Conservation (phyloP, 2,113 vertebrate species). For the Acanthochromis polyacanthus region DNA sequence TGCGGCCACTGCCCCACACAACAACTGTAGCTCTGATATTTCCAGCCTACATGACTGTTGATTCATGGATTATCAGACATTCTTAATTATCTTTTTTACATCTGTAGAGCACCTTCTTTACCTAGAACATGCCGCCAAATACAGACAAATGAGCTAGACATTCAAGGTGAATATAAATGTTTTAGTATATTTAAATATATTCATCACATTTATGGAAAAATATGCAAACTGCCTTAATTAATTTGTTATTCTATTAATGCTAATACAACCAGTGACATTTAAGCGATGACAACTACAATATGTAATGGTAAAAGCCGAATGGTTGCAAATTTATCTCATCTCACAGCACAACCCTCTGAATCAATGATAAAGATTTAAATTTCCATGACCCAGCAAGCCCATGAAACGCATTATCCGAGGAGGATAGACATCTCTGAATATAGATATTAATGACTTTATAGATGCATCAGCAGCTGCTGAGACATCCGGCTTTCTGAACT, state of each 20-base stretch:
- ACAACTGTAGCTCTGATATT: slow-evolving; percentile 28
- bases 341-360: neutral
- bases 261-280: neutral
- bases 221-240: neutral
- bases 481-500: slow-evolving; percentile 19
- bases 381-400: neutral
- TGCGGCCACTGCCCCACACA: slow-evolving; percentile 39
- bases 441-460: slow-evolving; percentile 24
- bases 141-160: neutral
- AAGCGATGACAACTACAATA: neutral
- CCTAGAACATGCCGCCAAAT: neutral
- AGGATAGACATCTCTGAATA: slow-evolving; percentile 3
- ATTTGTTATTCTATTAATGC: too few species aligned
- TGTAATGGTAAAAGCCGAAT: too few species aligned
- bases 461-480: slow-evolving; percentile 11
- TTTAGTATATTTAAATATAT: neutral
- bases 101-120: neutral
- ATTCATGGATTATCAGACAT: slow-evolving; percentile 23
- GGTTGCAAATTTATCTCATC: neutral
- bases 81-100: slow-evolving; percentile 12
- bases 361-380: neutral
- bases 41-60: slow-evolving; percentile 26
- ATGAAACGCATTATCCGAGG: slow-evolving; percentile 15
- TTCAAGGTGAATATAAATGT: neutral
- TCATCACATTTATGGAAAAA: neutral